phyloP scores from a whole-genome alignment of 2,888 invertebrate species.

The Gortyna flavago region DNA sequence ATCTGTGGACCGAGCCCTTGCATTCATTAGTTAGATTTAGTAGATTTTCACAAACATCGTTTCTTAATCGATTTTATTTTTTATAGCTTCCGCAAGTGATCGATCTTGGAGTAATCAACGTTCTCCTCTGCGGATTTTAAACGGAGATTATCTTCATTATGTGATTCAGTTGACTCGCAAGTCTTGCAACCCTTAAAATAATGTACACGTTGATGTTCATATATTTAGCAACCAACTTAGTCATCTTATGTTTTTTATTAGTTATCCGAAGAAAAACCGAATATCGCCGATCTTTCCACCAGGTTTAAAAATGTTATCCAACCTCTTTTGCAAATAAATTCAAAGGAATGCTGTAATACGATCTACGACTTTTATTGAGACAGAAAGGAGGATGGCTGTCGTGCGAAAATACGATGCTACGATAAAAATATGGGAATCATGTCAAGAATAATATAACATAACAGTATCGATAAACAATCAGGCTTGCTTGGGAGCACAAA shows the following conservation, averaged over 20 bases:
- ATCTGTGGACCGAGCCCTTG: constrained; percentile 35
- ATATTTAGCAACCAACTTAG: constrained; percentile 16
- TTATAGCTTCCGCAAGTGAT: constrained; percentile 28
- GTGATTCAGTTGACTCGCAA: not conserved
- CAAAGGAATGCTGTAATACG: not conserved
- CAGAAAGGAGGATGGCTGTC: not conserved
- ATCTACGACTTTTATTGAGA: constrained; percentile 16
- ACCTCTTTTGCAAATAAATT: constrained; percentile 13
- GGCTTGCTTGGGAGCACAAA: constrained; percentile 14
- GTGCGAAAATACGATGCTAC: not conserved
- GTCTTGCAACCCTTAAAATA: not conserved
- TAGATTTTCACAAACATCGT: constrained; percentile 24
- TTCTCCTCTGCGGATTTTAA: not conserved
- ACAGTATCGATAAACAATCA: constrained; percentile 45
- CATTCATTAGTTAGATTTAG: constrained; percentile 40
- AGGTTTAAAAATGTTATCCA: not conserved
- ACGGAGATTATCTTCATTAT: not conserved
- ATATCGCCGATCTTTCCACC: too few species aligned
- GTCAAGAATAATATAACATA: constrained; percentile 22
- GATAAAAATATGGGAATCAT: constrained; percentile 29
- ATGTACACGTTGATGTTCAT: constrained; percentile 19
- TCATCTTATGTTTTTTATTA: constrained; percentile 8
- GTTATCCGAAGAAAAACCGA: not conserved
- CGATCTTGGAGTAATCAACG: constrained; percentile 11
- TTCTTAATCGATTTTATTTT: constrained; percentile 28